Conservation (phyloP, 2,113 vertebrate species). For the Cryptomyrus ogoouensis region DNA sequence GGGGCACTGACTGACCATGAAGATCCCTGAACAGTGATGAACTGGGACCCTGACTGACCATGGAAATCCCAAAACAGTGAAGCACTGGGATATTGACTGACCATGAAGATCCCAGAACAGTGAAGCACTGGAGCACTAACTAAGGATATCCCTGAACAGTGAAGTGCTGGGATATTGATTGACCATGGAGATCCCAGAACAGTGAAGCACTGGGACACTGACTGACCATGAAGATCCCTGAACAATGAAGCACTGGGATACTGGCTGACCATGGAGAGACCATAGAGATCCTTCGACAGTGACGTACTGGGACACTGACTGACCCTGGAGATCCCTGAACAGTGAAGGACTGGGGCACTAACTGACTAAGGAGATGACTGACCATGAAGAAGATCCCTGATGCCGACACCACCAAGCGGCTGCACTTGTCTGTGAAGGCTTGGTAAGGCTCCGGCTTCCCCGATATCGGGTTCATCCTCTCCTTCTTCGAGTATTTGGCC, state of each 20-base stretch:
- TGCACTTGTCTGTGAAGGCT: slow-evolving; percentile 90
- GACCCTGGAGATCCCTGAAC: slow-evolving; percentile 64
- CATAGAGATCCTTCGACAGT: not conserved
- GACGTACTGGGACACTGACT: slow-evolving; percentile 47
- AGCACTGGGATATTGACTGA: slow-evolving; percentile 27
- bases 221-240: not conserved
- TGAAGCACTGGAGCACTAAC: slow-evolving; percentile 45
- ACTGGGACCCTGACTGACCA: not conserved
- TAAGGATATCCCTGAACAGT: slow-evolving; percentile 49
- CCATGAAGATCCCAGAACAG: not conserved
- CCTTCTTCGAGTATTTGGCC: slow-evolving; percentile 90
- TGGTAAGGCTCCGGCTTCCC: slow-evolving; percentile 90
- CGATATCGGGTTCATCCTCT: slow-evolving; percentile 85
- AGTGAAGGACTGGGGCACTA: not conserved
- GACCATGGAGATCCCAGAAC: slow-evolving; percentile 91
- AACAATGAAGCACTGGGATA: not conserved
- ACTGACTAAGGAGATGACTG: slow-evolving; percentile 35
- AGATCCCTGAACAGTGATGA: slow-evolving; percentile 70
- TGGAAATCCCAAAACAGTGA: slow-evolving; percentile 50
- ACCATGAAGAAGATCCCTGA: slow-evolving; percentile 97
- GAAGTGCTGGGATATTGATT: slow-evolving; percentile 27
- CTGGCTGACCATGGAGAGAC: slow-evolving; percentile 62
- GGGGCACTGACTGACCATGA: slow-evolving; percentile 70
- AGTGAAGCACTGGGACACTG: not conserved
- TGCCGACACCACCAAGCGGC: slow-evolving; percentile 81